Evolutionary conservation across 1,140 invertebrate genomes (phyloP), one percentile per base, ranked within the genome.

Genomic region (Drosophila funebris): DNA sequence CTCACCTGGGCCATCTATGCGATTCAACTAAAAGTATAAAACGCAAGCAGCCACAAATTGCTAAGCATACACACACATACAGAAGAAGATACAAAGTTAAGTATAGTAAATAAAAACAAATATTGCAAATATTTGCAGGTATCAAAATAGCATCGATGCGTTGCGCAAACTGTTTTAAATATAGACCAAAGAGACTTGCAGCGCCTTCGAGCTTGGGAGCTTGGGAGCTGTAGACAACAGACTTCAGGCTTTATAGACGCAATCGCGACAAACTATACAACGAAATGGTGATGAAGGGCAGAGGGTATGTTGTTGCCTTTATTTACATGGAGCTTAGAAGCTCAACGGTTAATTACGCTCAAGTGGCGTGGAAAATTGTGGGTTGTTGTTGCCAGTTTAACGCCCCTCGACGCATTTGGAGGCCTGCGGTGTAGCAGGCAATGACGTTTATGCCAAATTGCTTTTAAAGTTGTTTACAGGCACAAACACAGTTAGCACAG

Each of bases 301-400:
- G 41, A 22, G 58, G 24, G 41, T 36, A 27, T 14, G 14, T 44
- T 33, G 39, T 52, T 33, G 48, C 62, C 43, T 33, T 62, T 88
- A 79, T 88, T 88, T 88, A 69, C 78, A 31, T 20, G 70, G 57
- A 46, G 83, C 83, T 88, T 88, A 88, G 68, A 72, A 74, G 83
- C 78, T 88, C 69, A 79, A 68, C 78, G 78, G 64, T 74, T 88
- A 88, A 88, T 88, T 88, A 88, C 83, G 84, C 76, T 88, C 84
- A 89, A 88, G 83, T 88, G 78, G 83, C 83, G 76, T 88, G 83
- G 83, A 88, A 88, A 88, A 88, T 88, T 88, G 76, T 88, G 60
- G 83, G n/a, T 39, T 39, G 9, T 3, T 56, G 52, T 56, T 58
- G 70, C 57, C 63, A 63, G 64, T 61, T 56, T 54, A 74, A 76